Base-by-base conservation (phyloP, 1,140 invertebrate species). In the Rhopalosiphum padi region DNA sequence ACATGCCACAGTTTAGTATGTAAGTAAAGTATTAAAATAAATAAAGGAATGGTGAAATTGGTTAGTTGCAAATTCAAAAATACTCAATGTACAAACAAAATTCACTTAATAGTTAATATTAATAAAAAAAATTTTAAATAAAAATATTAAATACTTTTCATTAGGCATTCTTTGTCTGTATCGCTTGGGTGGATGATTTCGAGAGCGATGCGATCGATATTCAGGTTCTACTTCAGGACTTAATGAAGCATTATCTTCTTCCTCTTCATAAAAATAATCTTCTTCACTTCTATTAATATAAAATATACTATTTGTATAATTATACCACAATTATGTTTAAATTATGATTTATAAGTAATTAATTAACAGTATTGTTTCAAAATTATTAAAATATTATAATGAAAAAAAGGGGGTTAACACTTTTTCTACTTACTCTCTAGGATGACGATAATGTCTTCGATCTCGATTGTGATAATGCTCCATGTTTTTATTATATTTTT, bases 401-500 rank as follows among this genome's bases (percentile, higher is more conserved):
- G 55, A 30, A 30, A 3, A 30, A 68, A 15, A n/a, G 8, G 9
- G 25, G 25, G 9, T 30, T 68, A 46, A 87, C 11, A 87, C 48
- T 51, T 30, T n/a, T 77, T 22, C 8, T 53, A 94, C 93, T 94
- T 93, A 94, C 94, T 94, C 94, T 93, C 92, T 94, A 46, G 85
- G 77, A 60, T 94, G 94, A 35, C 94, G 86, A 82, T 92, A 90
- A n/a, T 92, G 68, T 68, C 92, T 93, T 93, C 93, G 94, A 51
- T 93, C 60, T 23, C 94, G 91, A 83, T 89, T 87, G 5, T 53
- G 43, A 95, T 51, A 95, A 95, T 51, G 95, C 94, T 94, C 95
- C 94, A 94, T 95, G 95, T 94, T 95, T 95, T 94, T 94, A 94
- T 95, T 96, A 95, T 95, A 96, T 94, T 96, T 94, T 55, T 95